These are phyloP conservation scores for Griposia aprilina DNA, from an alignment of 2,888 invertebrate species.

Conservation along the genomic window DNA sequence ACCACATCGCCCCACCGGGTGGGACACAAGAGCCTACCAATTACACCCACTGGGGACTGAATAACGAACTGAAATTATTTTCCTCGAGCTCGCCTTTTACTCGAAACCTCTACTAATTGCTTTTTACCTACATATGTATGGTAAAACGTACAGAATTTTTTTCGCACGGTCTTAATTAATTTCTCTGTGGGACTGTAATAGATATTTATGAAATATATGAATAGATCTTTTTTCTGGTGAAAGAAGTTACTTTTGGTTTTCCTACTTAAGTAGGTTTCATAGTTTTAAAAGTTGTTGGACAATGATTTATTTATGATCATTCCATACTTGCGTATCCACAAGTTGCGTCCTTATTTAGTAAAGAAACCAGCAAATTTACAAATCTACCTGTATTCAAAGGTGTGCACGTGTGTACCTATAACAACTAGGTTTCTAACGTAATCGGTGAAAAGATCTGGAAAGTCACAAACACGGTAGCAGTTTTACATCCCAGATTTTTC, in stretches of 20 bases:
- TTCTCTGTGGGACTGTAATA: slow-evolving; percentile 42
- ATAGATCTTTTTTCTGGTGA: slow-evolving; percentile 5
- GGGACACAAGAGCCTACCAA: slow-evolving; percentile 75
- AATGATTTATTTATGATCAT: too few species aligned
- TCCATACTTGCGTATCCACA: too few species aligned
- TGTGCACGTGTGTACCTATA: too few species aligned
- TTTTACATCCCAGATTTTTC: slow-evolving; percentile 22
- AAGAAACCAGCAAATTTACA: too few species aligned
- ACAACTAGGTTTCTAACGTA: too few species aligned
- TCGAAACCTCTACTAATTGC: slow-evolving; percentile 79
- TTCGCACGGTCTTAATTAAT: slow-evolving; percentile 64
- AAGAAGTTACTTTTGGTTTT: not conserved
- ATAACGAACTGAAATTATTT: slow-evolving; percentile 82
- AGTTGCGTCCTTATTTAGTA: too few species aligned
- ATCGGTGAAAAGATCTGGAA: not conserved
- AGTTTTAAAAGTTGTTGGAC: too few species aligned
- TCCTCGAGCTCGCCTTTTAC: slow-evolving; percentile 77
- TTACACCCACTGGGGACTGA: slow-evolving; percentile 76
- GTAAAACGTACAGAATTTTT: slow-evolving; percentile 58
- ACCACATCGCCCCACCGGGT: slow-evolving; percentile 64
- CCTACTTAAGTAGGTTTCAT: too few species aligned
- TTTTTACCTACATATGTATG: slow-evolving; percentile 66
- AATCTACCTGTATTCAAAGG: too few species aligned
- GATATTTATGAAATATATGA: slow-evolving; percentile 8
- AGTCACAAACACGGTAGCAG: not conserved